These are phyloP conservation scores for Notiomystis cincta DNA, from an alignment of 2,113 vertebrate genomes.

Conservation along the genomic window DNA sequence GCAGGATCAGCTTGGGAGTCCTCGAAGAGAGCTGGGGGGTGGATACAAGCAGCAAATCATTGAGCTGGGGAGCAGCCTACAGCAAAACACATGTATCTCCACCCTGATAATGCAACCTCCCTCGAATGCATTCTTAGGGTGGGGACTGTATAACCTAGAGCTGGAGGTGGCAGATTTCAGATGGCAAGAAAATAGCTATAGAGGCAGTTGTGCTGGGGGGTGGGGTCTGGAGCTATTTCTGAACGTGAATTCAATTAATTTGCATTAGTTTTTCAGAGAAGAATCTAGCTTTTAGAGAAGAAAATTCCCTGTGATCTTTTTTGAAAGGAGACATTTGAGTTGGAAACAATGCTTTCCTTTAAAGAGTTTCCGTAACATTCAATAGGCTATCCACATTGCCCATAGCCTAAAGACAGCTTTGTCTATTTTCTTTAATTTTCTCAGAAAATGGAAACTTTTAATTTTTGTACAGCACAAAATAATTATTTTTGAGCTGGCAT, in stretches of 20 bases:
- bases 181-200: background rate
- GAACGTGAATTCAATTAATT: background rate
- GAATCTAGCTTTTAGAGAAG: background rate
- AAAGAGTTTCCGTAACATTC: background rate
- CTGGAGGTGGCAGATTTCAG: background rate
- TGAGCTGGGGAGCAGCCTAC: accelerated
- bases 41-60: background rate
- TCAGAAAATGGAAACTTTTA: background rate
- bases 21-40: background rate
- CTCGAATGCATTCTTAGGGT: background rate
- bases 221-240: background rate
- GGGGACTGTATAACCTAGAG: background rate
- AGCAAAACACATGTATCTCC: background rate
- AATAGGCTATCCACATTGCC: background rate
- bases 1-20: background rate
- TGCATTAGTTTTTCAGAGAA: background rate
- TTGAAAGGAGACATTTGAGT: background rate
- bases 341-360: constrained; percentile 8
- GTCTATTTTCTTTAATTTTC: background rate
- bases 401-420: background rate
- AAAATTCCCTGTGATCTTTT: background rate
- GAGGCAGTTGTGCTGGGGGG: background rate
- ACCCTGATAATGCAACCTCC: background rate
- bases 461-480: background rate
- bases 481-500: background rate